Conservation (phyloP, 2,888 invertebrate genomes). For the Labia minor region DNA sequence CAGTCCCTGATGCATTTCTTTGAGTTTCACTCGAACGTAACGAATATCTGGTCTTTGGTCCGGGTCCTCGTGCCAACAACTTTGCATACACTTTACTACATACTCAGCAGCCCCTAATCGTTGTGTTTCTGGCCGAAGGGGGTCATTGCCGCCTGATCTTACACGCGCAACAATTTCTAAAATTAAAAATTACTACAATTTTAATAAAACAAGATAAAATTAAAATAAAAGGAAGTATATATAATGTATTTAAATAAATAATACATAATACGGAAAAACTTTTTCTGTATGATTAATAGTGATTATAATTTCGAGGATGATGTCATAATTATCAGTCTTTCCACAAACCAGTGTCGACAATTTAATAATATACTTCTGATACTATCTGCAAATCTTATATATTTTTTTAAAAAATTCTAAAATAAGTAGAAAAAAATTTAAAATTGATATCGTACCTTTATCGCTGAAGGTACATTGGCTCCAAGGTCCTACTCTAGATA, state of each 20-base stretch:
- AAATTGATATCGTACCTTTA: slow-evolving; percentile 50
- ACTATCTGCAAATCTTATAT: too few species aligned
- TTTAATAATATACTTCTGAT: too few species aligned
- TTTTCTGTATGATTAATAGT: too few species aligned
- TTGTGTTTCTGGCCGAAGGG: slow-evolving; percentile 55
- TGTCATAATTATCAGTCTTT: too few species aligned
- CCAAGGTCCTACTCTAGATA: slow-evolving; percentile 72
- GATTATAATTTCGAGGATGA: too few species aligned
- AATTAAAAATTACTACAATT: slow-evolving; percentile 27
- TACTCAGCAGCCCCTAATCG: slow-evolving; percentile 61
- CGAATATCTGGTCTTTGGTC: slow-evolving; percentile 68
- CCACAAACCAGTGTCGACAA: too few species aligned
- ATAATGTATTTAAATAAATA: too few species aligned
- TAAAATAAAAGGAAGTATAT: background rate
- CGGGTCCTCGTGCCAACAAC: slow-evolving; percentile 74
- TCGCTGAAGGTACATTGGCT: slow-evolving; percentile 52
- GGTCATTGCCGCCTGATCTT: slow-evolving; percentile 31
- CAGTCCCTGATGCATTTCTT: slow-evolving; percentile 62
- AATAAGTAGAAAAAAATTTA: too few species aligned
- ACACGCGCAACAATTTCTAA: slow-evolving; percentile 40
- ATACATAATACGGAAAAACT: too few species aligned
- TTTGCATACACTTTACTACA: slow-evolving; percentile 57
- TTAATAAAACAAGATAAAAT: too few species aligned
- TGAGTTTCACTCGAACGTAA: slow-evolving; percentile 60
- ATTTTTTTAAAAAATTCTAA: too few species aligned